Evolutionary conservation across 2,888 invertebrate species (phyloP).

Genomic region (Ommatoiulus sabulosus): DNA sequence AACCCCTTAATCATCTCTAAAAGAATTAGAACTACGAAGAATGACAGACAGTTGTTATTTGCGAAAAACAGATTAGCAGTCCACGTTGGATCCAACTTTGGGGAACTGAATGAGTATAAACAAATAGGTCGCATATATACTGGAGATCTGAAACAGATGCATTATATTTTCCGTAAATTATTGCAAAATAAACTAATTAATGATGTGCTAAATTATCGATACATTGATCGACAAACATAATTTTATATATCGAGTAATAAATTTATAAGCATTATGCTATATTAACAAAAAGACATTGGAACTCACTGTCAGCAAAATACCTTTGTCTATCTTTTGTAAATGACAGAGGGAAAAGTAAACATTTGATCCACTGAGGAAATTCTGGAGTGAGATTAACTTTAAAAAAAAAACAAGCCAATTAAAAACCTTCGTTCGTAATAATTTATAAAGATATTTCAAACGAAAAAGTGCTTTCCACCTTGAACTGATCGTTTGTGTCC

Average conservation of each 20-base stretch:
- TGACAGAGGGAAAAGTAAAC: not conserved
- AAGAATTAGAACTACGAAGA: too few species aligned
- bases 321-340: not conserved
- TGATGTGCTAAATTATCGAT: too few species aligned
- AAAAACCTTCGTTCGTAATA: not conserved
- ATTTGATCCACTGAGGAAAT: not conserved
- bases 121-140: slow-evolving; percentile 54
- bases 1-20: too few species aligned
- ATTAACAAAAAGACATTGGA: not conserved
- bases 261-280: not conserved
- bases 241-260: too few species aligned
- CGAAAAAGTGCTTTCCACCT: not conserved
- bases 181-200: not conserved
- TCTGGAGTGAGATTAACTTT: slow-evolving; percentile 8
- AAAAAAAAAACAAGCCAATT: not conserved
- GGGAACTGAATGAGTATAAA: slow-evolving; percentile 51
- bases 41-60: too few species aligned
- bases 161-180: too few species aligned
- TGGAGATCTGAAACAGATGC: slow-evolving; percentile 2
- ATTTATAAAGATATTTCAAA: too few species aligned
- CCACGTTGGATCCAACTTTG: not conserved
- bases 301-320: not conserved
- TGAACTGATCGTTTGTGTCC: not conserved
- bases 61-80: not conserved
- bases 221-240: not conserved